Evolutionary conservation across 1,140 invertebrate genomes (phyloP), one percentile per base, ranked within the genome.

Genomic region (Cydia fagiglandana): DNA sequence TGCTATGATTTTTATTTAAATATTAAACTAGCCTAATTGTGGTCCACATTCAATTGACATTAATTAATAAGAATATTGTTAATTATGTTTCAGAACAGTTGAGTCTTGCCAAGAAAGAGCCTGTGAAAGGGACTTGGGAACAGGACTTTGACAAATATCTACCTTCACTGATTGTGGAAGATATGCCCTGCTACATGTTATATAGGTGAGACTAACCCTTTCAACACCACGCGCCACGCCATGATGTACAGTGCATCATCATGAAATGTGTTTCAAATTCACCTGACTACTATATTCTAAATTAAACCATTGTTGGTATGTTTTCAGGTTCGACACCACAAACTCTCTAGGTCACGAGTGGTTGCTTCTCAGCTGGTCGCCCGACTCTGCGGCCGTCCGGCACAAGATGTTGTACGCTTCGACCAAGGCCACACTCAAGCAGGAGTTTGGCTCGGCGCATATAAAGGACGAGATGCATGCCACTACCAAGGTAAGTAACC

Each of bases 381-480:
- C 98, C 4, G 98, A 99, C 86, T 95, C 95, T 80, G 96, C 98
- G 10, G 95, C 96, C 9, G 96, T 98, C 4, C 94, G 98, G 78
- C 96, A 99, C 85, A 99, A 99, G 93, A 99, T 99, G 99, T 94
- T 99, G 45, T 99, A 99, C 91, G 99, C 99, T 0, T 99, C 98
- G 0, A 99, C 99, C 0, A 98, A 99, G 93, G 98, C 99, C 2
- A 99, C 99, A 1, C 93, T 99, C 2, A 99, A 99, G 92, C 96
- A 96, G 83, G 98, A 99, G 93, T 99, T 99, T 94, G 98, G 98
- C 94, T 91, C 96, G 93, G 75, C 97, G 94, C 88, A 99, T 98
- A 98, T 99, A 78, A 97, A 97, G 84, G 97, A 98, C 89, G 98
- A 99, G 93, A 90, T 98, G 79, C 98, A 98, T 94, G 97, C 96